Conservation (phyloP, 2,113 vertebrate species). For the Muntiacus muntjak region DNA sequence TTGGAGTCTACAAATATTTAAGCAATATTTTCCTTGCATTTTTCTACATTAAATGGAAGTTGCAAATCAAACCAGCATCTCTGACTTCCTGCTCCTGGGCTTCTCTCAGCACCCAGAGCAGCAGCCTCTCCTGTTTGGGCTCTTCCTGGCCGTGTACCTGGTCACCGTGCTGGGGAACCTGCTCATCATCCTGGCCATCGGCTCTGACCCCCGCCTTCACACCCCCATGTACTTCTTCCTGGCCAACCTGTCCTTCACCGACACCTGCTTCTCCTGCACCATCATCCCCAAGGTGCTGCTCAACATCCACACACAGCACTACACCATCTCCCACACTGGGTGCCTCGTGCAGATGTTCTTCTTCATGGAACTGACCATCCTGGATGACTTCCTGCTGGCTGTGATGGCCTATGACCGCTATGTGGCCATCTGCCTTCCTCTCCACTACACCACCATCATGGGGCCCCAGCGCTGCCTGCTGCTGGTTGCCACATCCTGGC, state of each 20-base stretch:
- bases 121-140: not conserved
- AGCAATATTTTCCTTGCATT: not conserved
- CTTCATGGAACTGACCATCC: conserved; percentile 33
- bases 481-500: not conserved
- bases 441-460: not conserved
- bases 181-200: not conserved
- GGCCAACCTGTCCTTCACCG: not conserved
- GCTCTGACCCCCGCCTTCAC: not conserved
- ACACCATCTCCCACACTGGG: conserved; percentile 36
- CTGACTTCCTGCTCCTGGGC: conserved; percentile 6
- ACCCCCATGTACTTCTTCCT: not conserved
- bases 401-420: conserved; percentile 43
- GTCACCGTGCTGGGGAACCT: not conserved
- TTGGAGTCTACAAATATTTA: not conserved
- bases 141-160: conserved; percentile 3
- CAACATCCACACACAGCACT: not conserved
- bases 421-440: not conserved
- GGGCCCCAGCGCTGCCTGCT: not conserved
- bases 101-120: not conserved
- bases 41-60: not conserved
- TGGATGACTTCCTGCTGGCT: conserved; percentile 48
- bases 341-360: conserved; percentile 60
- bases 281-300: not conserved
- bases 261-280: not conserved
- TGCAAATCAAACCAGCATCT: not conserved